phyloP scores from a whole-genome alignment of 2,888 invertebrate species.

The Willowsia nigromaculata region DNA sequence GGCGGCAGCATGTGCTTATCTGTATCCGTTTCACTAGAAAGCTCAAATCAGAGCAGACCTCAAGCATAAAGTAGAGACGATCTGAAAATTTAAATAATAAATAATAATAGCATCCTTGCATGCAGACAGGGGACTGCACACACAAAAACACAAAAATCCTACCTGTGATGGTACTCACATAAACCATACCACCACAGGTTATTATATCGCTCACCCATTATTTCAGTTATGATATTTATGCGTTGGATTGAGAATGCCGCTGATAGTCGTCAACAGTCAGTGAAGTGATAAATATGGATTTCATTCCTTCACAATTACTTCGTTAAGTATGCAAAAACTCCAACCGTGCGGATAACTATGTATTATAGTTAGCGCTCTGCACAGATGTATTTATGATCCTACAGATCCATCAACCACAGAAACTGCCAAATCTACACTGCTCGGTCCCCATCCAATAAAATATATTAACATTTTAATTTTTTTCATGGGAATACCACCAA shows the following conservation, averaged over 20 bases:
- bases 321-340: slow-evolving; percentile 9
- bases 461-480: neutral
- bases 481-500: slow-evolving; percentile 16
- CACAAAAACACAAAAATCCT: neutral
- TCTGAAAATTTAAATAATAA: slow-evolving; percentile 21
- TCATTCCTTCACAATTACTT: neutral
- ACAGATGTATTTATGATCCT: neutral
- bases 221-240: neutral
- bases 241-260: neutral
- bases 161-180: no score
- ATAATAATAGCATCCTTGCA: slow-evolving; percentile 26
- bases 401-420: neutral
- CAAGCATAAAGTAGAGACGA: no score
- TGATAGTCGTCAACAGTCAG: neutral
- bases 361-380: neutral
- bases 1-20: neutral
- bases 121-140: slow-evolving; percentile 7
- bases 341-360: slow-evolving; percentile 1
- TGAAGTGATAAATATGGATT: slow-evolving; percentile 14
- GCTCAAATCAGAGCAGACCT: neutral
- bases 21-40: neutral
- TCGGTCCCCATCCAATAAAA: slow-evolving; percentile 4
- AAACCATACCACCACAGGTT: no score
- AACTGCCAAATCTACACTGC: no score
- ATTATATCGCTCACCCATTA: neutral